Evolutionary conservation across 2,888 invertebrate genomes (phyloP).

Genomic region (Coronaproctus castanopsis): DNA sequence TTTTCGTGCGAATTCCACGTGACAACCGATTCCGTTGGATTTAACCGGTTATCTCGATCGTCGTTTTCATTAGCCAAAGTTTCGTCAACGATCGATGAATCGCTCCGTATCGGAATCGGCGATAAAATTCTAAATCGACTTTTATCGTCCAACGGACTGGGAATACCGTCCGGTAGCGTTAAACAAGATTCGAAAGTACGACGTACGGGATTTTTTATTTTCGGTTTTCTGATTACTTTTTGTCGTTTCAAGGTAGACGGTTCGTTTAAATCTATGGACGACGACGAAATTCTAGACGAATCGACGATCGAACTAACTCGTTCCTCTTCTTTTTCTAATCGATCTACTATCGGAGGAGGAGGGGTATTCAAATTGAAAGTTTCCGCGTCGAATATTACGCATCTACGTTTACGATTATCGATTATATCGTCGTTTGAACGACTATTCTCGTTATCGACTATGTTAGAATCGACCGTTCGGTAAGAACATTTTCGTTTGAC

Average conservation of each 20-base stretch:
- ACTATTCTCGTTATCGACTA: not conserved
- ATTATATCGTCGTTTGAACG: constrained; percentile 1
- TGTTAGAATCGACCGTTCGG: not conserved
- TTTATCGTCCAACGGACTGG: constrained; percentile 23
- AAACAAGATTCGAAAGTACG: constrained; percentile 18
- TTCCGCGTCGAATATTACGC: constrained; percentile 16
- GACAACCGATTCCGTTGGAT: constrained; percentile 11
- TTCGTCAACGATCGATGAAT: constrained; percentile 8
- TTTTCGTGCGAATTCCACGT: constrained; percentile 10
- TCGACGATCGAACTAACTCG: constrained; percentile 2
- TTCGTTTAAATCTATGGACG: constrained; percentile 16
- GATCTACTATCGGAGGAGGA: no score
- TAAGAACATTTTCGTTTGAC: not conserved
- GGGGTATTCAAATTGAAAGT: constrained; percentile 17
- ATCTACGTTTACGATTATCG: constrained; percentile 16
- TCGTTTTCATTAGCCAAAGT: constrained; percentile 5
- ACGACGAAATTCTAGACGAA: constrained; percentile 12
- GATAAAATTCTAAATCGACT: constrained; percentile 2
- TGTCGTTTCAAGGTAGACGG: constrained; percentile 19
- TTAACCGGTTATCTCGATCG: constrained; percentile 9
- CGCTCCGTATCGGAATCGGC: constrained; percentile 10
- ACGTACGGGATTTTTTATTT: constrained; percentile 12
- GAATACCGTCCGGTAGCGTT: constrained; percentile 26
- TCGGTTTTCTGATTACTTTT: constrained; percentile 16
- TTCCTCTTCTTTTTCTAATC: not conserved